phyloP scores from a whole-genome alignment of 1,140 invertebrate species.

The Drosophila aff. region DNA sequence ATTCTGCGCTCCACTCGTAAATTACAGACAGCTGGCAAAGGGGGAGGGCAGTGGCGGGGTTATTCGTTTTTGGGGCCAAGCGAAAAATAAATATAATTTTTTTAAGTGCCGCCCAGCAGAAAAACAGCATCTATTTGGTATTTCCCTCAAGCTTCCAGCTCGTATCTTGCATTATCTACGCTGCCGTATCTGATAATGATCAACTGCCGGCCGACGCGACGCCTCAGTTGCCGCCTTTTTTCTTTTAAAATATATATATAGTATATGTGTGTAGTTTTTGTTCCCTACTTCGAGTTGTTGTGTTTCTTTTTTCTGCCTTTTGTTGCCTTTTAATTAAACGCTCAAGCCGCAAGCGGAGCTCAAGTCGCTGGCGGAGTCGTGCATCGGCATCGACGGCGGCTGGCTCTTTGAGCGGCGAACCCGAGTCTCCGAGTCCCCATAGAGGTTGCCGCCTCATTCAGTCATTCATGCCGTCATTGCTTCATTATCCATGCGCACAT shows the following conservation, averaged over 20 bases:
- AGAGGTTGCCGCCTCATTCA: slow-evolving; percentile 59
- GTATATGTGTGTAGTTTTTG: background rate
- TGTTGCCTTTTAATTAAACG: slow-evolving; percentile 82
- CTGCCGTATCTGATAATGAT: slow-evolving; percentile 75
- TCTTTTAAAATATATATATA: slow-evolving; percentile 24
- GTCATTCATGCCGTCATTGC: slow-evolving; percentile 68
- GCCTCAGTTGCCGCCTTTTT: slow-evolving; percentile 60
- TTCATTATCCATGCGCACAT: slow-evolving; percentile 81
- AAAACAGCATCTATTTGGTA: slow-evolving; percentile 36
- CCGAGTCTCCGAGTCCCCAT: slow-evolving; percentile 22
- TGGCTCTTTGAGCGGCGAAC: slow-evolving; percentile 61
- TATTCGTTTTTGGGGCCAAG: slow-evolving; percentile 25
- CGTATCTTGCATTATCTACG: slow-evolving; percentile 63
- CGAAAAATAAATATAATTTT: slow-evolving; percentile 61
- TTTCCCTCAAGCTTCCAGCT: slow-evolving; percentile 6
- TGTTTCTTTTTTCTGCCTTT: slow-evolving; percentile 20
- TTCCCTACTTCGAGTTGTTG: slow-evolving; percentile 12
- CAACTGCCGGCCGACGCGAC: slow-evolving; percentile 72
- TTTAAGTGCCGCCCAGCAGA: slow-evolving; percentile 54
- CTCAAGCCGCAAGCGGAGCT: slow-evolving; percentile 61
- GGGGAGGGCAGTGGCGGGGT: background rate
- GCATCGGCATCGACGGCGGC: slow-evolving; percentile 44
- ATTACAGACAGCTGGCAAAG: slow-evolving; percentile 46
- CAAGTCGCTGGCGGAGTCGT: slow-evolving; percentile 34
- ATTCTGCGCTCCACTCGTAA: slow-evolving; percentile 54